A percentile compares a stretch with the other conserved stretches of the same genome.
phyloP scores from a whole-genome alignment of 2,797 vertebrate genomes.

The Euphonia xanthogaster region DNA sequence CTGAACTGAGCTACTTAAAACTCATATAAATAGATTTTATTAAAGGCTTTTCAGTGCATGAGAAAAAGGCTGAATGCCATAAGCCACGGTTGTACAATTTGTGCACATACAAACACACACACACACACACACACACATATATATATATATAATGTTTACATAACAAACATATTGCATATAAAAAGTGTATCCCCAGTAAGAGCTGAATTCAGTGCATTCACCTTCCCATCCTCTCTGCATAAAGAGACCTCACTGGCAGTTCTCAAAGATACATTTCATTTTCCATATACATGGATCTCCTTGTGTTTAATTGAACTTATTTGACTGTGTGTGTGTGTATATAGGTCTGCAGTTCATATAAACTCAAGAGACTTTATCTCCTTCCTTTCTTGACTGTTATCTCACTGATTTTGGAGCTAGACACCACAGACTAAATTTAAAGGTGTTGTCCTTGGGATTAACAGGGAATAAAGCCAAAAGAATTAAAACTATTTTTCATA shows the following conservation, averaged over 20 bases:
- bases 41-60: neutral
- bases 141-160: neutral
- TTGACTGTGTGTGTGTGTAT: neutral
- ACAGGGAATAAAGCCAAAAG: neutral
- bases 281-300: neutral
- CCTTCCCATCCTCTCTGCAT: neutral
- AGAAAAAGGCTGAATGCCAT: neutral
- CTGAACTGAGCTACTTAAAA: neutral
- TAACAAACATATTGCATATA: neutral
- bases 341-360: neutral
- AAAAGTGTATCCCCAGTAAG: neutral
- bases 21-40: neutral
- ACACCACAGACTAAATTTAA: neutral
- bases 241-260: neutral
- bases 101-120: accelerated
- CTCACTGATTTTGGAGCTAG: neutral
- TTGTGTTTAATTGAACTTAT: neutral
- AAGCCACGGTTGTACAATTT: neutral
- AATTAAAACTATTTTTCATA: neutral
- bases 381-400: neutral
- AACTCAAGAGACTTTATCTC: neutral
- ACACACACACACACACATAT: too few relatives aligned
- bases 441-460: neutral
- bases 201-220: neutral
- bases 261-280: neutral